Conservation (phyloP, 2,888 invertebrate genomes). For the Caenorhabditis uteleia region DNA sequence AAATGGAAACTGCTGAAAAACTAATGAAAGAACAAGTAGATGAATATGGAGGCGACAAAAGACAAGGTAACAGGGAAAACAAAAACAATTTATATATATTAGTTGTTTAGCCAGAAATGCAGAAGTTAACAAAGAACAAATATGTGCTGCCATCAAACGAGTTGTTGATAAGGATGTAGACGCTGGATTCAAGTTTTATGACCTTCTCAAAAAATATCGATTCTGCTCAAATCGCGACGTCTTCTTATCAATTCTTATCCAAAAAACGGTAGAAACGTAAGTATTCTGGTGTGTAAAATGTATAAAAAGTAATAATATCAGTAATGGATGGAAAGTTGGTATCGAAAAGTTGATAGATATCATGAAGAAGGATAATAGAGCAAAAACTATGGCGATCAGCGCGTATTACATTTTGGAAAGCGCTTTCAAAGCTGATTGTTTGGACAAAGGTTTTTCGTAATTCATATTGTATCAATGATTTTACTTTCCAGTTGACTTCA, state of each 20-base stretch:
- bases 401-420: slow-evolving; percentile 19
- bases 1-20: slow-evolving; percentile 6
- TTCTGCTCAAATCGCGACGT: slow-evolving; percentile 35
- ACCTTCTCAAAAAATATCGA: slow-evolving; percentile 23
- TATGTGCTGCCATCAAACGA: slow-evolving; percentile 21
- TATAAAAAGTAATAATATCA: neutral
- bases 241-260: slow-evolving; percentile 13
- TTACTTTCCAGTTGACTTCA: no score
- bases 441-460: slow-evolving; percentile 9
- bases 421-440: slow-evolving; percentile 5
- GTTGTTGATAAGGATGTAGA: slow-evolving; percentile 10
- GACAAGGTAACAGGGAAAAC: neutral
- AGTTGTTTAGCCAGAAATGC: slow-evolving; percentile 22
- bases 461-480: no score
- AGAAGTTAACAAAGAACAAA: slow-evolving; percentile 29
- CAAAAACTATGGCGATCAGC: slow-evolving; percentile 24
- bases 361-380: slow-evolving; percentile 12
- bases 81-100: neutral
- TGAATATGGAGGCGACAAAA: slow-evolving; percentile 12
- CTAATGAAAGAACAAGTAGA: slow-evolving; percentile 28
- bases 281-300: neutral
- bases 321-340: slow-evolving; percentile 16
- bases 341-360: slow-evolving; percentile 2
- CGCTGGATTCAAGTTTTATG: slow-evolving; percentile 15
- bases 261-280: slow-evolving; percentile 14